phyloP scores from a whole-genome alignment of 2,797 vertebrate genomes.

The Macropodus opercularis region DNA sequence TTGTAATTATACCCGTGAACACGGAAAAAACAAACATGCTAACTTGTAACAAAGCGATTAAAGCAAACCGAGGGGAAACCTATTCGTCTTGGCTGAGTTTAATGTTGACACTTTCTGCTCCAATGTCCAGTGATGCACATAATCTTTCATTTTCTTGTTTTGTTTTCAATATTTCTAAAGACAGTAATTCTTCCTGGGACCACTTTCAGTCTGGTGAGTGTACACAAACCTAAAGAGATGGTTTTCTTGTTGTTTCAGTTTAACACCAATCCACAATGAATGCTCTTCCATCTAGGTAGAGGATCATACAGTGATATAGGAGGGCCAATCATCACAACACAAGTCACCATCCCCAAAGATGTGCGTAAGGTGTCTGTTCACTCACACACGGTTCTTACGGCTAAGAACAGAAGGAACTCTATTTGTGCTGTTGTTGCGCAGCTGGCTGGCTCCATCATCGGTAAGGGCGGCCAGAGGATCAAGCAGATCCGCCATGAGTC shows the following conservation, averaged over 20 bases:
- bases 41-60: neutral
- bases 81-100: constrained; percentile 5
- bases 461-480: constrained; percentile 97
- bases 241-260: constrained; percentile 22
- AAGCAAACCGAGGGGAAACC: too few species aligned
- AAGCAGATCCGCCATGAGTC: constrained; percentile 99
- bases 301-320: constrained; percentile 97
- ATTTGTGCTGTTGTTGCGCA: constrained; percentile 53
- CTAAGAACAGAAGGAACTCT: neutral
- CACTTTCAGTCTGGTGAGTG: constrained; percentile 82
- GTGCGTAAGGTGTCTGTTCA: constrained; percentile 78
- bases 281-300: constrained; percentile 78
- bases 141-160: constrained; percentile 54
- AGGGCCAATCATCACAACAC: constrained; percentile 96
- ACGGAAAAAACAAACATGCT: too few species aligned
- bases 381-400: neutral
- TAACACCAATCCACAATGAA: constrained; percentile 1
- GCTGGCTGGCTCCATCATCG: constrained; percentile 98
- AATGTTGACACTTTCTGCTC: constrained; percentile 2
- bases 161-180: constrained; percentile 63
- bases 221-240: constrained; percentile 28
- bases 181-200: constrained; percentile 85
- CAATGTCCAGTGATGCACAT: constrained; percentile 42
- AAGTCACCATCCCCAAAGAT: constrained; percentile 99
- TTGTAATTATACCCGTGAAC: neutral